Percentiles rank a stretch among this genome's conserved stretches.
Evolutionary conservation across 1,140 invertebrate species (phyloP).

Genomic region (Neuroterus valhalla): DNA sequence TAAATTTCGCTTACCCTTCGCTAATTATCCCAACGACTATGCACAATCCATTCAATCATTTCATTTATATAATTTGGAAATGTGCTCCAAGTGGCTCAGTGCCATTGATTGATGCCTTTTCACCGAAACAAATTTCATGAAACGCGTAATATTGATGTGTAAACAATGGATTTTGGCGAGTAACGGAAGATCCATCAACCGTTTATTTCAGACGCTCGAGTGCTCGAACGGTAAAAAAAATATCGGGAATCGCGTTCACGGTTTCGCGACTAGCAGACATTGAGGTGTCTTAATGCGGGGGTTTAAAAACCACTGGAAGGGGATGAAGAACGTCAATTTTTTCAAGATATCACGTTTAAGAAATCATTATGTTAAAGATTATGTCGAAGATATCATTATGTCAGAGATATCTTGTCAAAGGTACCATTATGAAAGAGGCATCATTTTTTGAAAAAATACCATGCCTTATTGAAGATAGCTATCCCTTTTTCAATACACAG

Average conservation of each 20-base stretch:
- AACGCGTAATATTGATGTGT: too few species aligned
- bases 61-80: too few species aligned
- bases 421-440: too few species aligned
- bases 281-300: not conserved
- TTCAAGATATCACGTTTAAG: too few species aligned
- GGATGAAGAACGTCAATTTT: not conserved
- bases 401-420: too few species aligned
- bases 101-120: not conserved
- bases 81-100: not conserved
- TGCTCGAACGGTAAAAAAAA: constrained; percentile 62
- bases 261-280: not conserved
- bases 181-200: constrained; percentile 63
- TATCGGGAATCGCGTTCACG: constrained; percentile 15
- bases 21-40: constrained; percentile 19
- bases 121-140: not conserved
- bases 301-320: constrained; percentile 12
- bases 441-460: too few species aligned
- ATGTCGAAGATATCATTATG: too few species aligned
- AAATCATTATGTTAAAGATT: too few species aligned
- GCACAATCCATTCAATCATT: too few species aligned
- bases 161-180: constrained; percentile 41
- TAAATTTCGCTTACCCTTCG: constrained; percentile 46
- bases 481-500: too few species aligned
- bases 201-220: constrained; percentile 60
- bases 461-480: too few species aligned